Evolutionary conservation across 2,113 vertebrate genomes (phyloP).

Genomic region (Dicentrarchus labrax): DNA sequence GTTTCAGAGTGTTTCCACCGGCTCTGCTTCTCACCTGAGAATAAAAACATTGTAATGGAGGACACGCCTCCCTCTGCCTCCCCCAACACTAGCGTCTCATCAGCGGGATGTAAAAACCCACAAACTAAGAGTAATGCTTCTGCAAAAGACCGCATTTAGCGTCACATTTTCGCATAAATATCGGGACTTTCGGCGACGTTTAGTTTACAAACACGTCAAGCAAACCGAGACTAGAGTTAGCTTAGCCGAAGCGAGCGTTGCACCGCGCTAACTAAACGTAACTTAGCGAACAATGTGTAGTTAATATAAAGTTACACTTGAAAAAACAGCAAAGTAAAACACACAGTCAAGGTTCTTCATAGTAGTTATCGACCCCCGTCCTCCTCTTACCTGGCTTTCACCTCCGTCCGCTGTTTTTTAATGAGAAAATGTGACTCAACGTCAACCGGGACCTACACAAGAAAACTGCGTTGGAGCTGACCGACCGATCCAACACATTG

Average conservation of each 20-base stretch:
- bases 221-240: slow-evolving; percentile 20
- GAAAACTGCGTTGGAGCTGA: slow-evolving; percentile 72
- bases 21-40: neutral
- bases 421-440: slow-evolving; percentile 41
- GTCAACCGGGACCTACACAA: slow-evolving; percentile 81
- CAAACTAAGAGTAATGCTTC: neutral
- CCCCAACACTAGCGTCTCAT: neutral
- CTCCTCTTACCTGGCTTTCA: slow-evolving; percentile 65
- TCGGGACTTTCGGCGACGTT: neutral
- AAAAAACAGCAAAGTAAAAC: neutral
- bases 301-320: neutral
- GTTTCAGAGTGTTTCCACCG: neutral
- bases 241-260: slow-evolving; percentile 14
- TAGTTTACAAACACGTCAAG: neutral
- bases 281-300: slow-evolving; percentile 7
- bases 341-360: neutral
- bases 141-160: neutral
- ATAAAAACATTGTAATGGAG: slow-evolving; percentile 21
- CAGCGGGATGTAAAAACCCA: neutral
- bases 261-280: neutral
- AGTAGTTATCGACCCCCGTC: neutral
- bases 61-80: slow-evolving; percentile 61
- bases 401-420: slow-evolving; percentile 34
- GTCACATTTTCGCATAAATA: neutral
- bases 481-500: slow-evolving; percentile 76